A percentile compares a stretch with the other conserved stretches of the same genome.
Evolutionary conservation across 2,888 invertebrate genomes (phyloP).

Genomic region (Oscheius myriophilus): DNA sequence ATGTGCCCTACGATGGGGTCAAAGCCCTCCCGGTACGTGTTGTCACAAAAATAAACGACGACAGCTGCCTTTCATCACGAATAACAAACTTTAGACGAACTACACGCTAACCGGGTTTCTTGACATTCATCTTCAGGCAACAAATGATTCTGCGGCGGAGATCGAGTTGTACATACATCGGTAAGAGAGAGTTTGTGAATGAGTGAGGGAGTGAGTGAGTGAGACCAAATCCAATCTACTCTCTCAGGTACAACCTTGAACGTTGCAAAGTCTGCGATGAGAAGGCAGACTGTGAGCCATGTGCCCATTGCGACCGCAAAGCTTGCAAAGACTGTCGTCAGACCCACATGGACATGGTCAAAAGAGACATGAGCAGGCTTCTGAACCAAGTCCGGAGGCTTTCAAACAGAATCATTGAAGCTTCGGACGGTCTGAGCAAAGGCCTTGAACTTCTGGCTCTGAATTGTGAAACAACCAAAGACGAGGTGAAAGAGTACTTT

Average conservation of each 20-base stretch:
- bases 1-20: slow-evolving; percentile 73
- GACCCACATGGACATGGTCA: slow-evolving; percentile 92
- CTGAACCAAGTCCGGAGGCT: slow-evolving; percentile 79
- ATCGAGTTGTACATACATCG: slow-evolving; percentile 70
- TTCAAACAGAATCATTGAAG: slow-evolving; percentile 67
- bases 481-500: slow-evolving; percentile 86
- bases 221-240: background rate
- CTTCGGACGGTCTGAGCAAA: slow-evolving; percentile 74
- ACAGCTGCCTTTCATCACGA: background rate
- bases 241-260: slow-evolving; percentile 69
- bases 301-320: slow-evolving; percentile 91
- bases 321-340: slow-evolving; percentile 82
- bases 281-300: slow-evolving; percentile 73
- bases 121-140: slow-evolving; percentile 70
- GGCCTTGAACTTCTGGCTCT: slow-evolving; percentile 87
- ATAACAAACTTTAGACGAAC: slow-evolving; percentile 76
- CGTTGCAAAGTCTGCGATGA: slow-evolving; percentile 71
- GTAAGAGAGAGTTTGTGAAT: slow-evolving; percentile 49
- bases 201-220: too few relatives aligned
- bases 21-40: slow-evolving; percentile 67
- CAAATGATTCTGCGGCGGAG: slow-evolving; percentile 67
- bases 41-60: background rate
- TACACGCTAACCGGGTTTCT: slow-evolving; percentile 79
- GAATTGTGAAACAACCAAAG: slow-evolving; percentile 87
- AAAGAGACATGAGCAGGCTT: slow-evolving; percentile 87